A percentile compares a stretch with the other conserved stretches of the same genome.
Evolutionary conservation across 2,113 vertebrate species (phyloP).

Genomic region (Pleuronectes platessa): DNA sequence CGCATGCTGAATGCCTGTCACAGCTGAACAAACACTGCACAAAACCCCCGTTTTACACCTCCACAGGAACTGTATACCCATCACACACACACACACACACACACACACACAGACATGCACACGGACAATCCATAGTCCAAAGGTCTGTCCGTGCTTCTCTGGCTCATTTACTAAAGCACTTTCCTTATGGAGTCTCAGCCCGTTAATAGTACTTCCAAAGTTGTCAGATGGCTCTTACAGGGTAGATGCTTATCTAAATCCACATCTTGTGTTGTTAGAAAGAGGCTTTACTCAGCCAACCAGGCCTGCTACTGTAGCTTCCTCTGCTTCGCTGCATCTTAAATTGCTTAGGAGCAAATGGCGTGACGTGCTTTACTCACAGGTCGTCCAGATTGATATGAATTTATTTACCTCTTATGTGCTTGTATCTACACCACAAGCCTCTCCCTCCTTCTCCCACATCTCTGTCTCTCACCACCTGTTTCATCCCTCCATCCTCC

Average conservation of each 20-base stretch:
- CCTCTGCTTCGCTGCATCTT: constrained; percentile 42
- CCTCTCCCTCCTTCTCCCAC: background rate
- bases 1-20: constrained; percentile 51
- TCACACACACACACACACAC: background rate
- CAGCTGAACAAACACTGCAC: constrained; percentile 68
- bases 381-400: constrained; percentile 27
- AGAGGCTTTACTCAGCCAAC: constrained; percentile 34
- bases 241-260: constrained; percentile 46
- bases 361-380: background rate
- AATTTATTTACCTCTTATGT: background rate
- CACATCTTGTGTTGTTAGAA: constrained; percentile 40
- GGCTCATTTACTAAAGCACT: constrained; percentile 73
- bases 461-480: background rate
- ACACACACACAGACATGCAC: background rate
- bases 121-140: constrained; percentile 9
- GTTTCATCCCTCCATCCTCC: constrained; percentile 1
- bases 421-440: background rate
- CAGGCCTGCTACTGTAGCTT: constrained; percentile 12
- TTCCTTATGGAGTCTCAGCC: constrained; percentile 41
- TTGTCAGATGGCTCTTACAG: constrained; percentile 51
- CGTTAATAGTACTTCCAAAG: constrained; percentile 14
- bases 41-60: constrained; percentile 30
- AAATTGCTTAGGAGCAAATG: constrained; percentile 21
- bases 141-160: constrained; percentile 36
- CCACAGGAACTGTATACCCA: constrained; percentile 3